Conservation (phyloP, 1,140 invertebrate genomes). For the Bathynomus jamesi region DNA sequence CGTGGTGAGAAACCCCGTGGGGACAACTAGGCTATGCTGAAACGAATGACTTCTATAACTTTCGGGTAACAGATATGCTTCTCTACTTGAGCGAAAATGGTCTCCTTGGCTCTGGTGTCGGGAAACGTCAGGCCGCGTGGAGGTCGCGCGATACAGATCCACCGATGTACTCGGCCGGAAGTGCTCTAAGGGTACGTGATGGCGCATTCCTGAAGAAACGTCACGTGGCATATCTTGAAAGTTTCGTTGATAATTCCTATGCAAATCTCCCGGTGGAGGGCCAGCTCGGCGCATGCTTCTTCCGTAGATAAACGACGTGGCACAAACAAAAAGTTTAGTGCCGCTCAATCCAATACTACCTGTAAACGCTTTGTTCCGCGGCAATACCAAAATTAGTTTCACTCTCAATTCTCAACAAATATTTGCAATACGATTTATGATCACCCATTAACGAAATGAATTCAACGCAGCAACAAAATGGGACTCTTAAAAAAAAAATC, state of each 20-base stretch:
- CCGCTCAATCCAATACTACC: too few species aligned
- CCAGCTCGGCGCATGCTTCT: neutral
- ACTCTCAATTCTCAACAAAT: neutral
- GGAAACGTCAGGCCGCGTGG: neutral
- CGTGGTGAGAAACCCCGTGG: slow-evolving; percentile 22
- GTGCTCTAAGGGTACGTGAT: neutral
- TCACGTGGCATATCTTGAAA: neutral
- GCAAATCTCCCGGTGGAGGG: neutral
- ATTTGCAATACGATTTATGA: neutral
- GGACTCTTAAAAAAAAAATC: neutral
- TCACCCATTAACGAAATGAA: neutral
- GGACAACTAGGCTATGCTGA: slow-evolving; percentile 33
- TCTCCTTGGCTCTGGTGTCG: neutral
- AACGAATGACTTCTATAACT: slow-evolving; percentile 9
- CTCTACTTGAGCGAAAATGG: neutral
- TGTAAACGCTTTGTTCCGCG: too few species aligned
- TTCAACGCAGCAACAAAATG: neutral
- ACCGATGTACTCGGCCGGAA: neutral
- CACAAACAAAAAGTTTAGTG: neutral
- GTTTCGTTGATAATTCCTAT: neutral
- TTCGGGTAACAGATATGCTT: neutral
- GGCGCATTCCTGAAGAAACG: too few species aligned
- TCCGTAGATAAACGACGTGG: neutral
- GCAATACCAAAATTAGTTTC: too few species aligned
- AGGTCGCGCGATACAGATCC: neutral